A percentile compares a stretch with the other conserved stretches of the same genome.
These are phyloP conservation scores for Piscicola geometra DNA, from an alignment of 2,888 invertebrate genomes.

Conservation along the genomic window DNA sequence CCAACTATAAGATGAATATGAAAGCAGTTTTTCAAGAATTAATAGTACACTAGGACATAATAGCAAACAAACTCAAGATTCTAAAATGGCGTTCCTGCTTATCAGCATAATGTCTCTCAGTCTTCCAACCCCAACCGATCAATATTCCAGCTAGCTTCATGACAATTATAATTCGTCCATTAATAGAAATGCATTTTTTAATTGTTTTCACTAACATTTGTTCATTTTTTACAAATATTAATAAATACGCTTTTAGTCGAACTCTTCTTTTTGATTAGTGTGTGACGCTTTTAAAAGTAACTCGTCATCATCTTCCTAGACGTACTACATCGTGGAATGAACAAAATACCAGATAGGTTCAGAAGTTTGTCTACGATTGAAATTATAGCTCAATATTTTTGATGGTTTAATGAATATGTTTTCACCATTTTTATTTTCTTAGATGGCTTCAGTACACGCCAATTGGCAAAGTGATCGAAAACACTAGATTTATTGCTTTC, in stretches of 20 bases:
- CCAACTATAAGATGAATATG: too few species aligned
- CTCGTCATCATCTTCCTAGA: too few species aligned
- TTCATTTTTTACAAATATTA: too few species aligned
- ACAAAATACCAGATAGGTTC: constrained; percentile 25
- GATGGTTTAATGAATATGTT: background rate
- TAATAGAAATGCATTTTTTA: too few species aligned
- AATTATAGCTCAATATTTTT: background rate
- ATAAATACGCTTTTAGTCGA: too few species aligned
- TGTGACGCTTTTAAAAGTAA: too few species aligned
- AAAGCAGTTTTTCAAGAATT: too few species aligned
- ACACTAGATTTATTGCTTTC: constrained; percentile 70
- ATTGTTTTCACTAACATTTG: too few species aligned
- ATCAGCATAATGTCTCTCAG: constrained; percentile 12
- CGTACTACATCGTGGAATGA: too few species aligned
- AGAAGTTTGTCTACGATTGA: background rate
- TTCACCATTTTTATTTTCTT: background rate
- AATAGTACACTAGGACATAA: too few species aligned
- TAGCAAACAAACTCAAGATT: background rate
- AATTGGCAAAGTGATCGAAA: constrained; percentile 64
- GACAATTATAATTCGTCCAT: too few species aligned
- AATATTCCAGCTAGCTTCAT: constrained; percentile 11
- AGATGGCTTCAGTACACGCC: constrained; percentile 55
- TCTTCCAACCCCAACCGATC: background rate
- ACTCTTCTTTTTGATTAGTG: too few species aligned
- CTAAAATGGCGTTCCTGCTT: constrained; percentile 8